Base-by-base conservation (phyloP, 2,888 invertebrate genomes). In the Petrolisthes cinctipes region DNA sequence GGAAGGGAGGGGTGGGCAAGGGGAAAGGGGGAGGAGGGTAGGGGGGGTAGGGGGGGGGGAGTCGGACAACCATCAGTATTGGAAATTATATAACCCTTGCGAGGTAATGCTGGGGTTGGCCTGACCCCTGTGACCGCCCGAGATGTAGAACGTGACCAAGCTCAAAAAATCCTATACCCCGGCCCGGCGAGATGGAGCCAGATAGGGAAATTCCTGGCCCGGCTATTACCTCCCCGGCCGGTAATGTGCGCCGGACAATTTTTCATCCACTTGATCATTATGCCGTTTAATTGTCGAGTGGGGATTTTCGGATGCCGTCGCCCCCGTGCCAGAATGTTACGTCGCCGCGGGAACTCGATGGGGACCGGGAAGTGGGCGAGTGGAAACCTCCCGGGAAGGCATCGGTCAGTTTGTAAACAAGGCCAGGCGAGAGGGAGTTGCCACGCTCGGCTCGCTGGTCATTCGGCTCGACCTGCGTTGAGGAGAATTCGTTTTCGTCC, bases 191-290 rank as follows among this genome's bases (percentile, higher is more conserved):
- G 86, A 82, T 86, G 56, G 51, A 76, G 66, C 54, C 17, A 76
- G 86, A 86, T 86, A 82, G 82, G 82, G 86, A 86, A 86, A 82
- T 86, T 73, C 86, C 66, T 61, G 68, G 82, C n/a, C 82, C 76
- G 17, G 61, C 82, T 73, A 82, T 86, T 82, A 86, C 82, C 56
- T 17, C 23, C 75, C 20, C 6, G 71, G 37, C 82, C 66, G 82
- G 82, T 86, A 86, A 81, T 81, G 81, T 57, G 80, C 86, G 57
- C 86, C 61, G 54, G 54, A 68, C 80, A 79, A 85, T 85, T 85
- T 85, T 85, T 85, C 85, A 85, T 80, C 79, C 80, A 56, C 85
- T 54, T 61, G 56, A 80, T 81, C 68, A 86, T 86, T 86, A 86
- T 79, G 73, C 37, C 81, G 73, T 80, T 81, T 86, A 86, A 86